phyloP scores from a whole-genome alignment of 2,888 invertebrate species.

The Dynastes maya region DNA sequence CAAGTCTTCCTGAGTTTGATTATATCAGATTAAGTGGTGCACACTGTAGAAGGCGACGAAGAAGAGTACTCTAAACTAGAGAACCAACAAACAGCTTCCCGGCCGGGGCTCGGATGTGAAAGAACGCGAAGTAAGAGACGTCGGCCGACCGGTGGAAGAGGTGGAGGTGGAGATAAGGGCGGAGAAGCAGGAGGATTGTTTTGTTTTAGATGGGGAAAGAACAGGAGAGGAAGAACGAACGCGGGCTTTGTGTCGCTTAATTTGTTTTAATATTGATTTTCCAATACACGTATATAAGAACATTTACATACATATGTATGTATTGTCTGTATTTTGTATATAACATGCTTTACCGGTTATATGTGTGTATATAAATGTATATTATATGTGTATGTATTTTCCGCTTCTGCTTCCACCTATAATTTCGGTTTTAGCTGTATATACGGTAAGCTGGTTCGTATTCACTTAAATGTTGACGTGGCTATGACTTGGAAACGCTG shows the following conservation, averaged over 20 bases:
- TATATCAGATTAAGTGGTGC: too few relatives aligned
- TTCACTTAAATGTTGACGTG: too few relatives aligned
- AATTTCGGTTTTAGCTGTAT: slow-evolving; percentile 17
- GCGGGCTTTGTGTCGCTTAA: slow-evolving; percentile 41
- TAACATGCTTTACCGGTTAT: not conserved
- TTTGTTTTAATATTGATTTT: slow-evolving; percentile 47
- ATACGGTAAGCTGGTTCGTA: too few relatives aligned
- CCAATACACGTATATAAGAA: slow-evolving; percentile 36
- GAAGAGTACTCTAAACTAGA: not conserved
- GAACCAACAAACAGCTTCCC: slow-evolving; percentile 12
- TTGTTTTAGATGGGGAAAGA: slow-evolving; percentile 44
- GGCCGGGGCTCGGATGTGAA: slow-evolving; percentile 6
- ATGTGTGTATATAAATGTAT: slow-evolving; percentile 11
- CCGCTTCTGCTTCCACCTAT: slow-evolving; percentile 22
- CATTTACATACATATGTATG: slow-evolving; percentile 16
- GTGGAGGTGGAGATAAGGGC: not conserved
- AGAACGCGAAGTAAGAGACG: slow-evolving; percentile 15
- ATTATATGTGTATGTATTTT: slow-evolving; percentile 15
- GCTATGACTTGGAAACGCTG: too few relatives aligned
- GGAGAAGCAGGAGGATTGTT: slow-evolving; percentile 33
- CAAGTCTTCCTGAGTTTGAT: too few relatives aligned
- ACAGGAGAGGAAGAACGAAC: slow-evolving; percentile 32
- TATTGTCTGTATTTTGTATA: slow-evolving; percentile 13
- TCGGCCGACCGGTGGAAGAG: not conserved
- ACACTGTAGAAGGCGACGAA: not conserved